Conservation (phyloP, 1,140 invertebrate species). For the Brachionus asplanchnoidis region DNA sequence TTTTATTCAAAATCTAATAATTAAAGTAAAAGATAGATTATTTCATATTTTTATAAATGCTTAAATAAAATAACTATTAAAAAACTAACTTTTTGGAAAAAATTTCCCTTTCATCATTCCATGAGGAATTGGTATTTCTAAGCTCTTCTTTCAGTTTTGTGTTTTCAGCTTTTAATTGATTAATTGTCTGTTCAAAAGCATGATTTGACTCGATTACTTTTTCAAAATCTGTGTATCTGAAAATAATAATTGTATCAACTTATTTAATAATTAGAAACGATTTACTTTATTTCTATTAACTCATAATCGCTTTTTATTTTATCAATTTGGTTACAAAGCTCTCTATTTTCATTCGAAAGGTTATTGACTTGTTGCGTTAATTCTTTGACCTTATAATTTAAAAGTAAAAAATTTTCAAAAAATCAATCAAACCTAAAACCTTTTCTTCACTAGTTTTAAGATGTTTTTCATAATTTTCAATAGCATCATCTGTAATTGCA, state of each 20-base stretch:
- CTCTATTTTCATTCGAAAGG: neutral
- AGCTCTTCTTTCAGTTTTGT: neutral
- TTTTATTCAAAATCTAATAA: no score
- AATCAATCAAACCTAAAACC: neutral
- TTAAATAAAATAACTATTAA: neutral
- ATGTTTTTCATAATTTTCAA: slow-evolving; percentile 1
- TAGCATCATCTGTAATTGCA: neutral
- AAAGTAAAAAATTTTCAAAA: neutral
- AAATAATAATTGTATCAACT: neutral
- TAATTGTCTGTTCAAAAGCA: neutral
- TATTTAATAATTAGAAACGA: neutral
- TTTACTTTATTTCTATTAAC: neutral
- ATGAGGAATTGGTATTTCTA: neutral
- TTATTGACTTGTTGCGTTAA: neutral
- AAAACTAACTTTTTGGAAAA: neutral
- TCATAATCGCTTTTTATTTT: neutral
- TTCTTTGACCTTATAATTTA: neutral
- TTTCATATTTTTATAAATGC: neutral
- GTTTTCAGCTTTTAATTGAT: neutral
- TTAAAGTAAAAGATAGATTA: neutral
- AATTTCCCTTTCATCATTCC: neutral
- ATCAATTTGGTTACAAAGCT: neutral
- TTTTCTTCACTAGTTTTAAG: neutral
- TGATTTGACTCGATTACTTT: neutral
- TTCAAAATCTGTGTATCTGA: neutral